Percentiles rank a stretch among this genome's conserved stretches.
Conservation (phyloP, 2,888 invertebrate genomes). For the Altica lythri region DNA sequence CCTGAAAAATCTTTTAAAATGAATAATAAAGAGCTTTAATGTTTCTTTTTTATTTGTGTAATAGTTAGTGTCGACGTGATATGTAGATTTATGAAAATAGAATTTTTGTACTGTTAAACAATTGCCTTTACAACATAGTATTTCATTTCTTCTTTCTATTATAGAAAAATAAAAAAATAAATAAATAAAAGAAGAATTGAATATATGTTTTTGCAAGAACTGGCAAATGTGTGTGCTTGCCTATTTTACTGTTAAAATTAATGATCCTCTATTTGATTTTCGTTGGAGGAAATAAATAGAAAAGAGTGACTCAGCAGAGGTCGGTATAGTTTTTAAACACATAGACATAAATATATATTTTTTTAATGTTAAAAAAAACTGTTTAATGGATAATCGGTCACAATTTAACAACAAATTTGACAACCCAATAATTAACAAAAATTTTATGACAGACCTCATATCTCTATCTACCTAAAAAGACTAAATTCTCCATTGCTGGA, state of each 20-base stretch:
- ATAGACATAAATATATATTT: constrained; percentile 18
- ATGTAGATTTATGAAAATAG: constrained; percentile 37
- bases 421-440: too few species aligned
- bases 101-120: constrained; percentile 33
- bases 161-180: constrained; percentile 1
- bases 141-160: not conserved
- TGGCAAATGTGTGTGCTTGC: constrained; percentile 29
- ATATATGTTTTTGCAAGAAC: constrained; percentile 4
- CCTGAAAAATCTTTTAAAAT: constrained; percentile 30
- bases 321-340: constrained; percentile 30
- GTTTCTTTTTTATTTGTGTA: constrained; percentile 26
- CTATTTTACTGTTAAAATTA: constrained; percentile 29
- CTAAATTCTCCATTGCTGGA: too few species aligned
- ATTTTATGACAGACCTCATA: too few species aligned
- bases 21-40: constrained; percentile 33
- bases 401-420: too few species aligned
- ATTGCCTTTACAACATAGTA: not conserved
- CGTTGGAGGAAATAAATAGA: constrained; percentile 26
- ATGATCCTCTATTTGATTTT: constrained; percentile 27
- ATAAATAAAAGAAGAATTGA: constrained; percentile 3
- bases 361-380: too few species aligned
- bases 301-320: constrained; percentile 26
- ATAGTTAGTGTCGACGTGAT: constrained; percentile 39
- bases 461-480: too few species aligned
- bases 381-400: too few species aligned